These are phyloP conservation scores for Cancer borealis DNA, from an alignment of 2,888 invertebrate genomes.

Conservation along the genomic window DNA sequence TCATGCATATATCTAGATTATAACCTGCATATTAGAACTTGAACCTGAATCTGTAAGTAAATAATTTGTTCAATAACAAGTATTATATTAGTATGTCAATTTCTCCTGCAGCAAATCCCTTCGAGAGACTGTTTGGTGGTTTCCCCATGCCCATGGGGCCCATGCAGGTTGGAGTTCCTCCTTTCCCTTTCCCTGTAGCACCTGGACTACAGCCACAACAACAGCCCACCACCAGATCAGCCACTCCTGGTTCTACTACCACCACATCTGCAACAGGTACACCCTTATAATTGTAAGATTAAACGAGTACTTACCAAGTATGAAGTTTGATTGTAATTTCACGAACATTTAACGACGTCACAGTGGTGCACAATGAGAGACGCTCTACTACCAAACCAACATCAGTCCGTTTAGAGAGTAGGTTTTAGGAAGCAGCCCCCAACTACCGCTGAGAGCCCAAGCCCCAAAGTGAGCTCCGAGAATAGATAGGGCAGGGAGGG, in stretches of 20 bases:
- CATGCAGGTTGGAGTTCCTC: slow-evolving; percentile 77
- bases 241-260: slow-evolving; percentile 57
- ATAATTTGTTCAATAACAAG: background rate
- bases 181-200: slow-evolving; percentile 77
- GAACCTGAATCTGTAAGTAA: background rate
- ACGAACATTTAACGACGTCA: no score
- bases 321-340: no score
- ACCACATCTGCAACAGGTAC: slow-evolving; percentile 31
- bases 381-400: no score
- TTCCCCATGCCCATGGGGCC: slow-evolving; percentile 61
- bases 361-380: no score
- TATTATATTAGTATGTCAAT: background rate
- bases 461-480: no score
- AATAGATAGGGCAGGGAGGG: no score
- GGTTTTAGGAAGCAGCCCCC: no score
- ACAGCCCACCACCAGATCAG: slow-evolving; percentile 64
- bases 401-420: no score
- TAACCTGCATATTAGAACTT: background rate
- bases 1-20: background rate
- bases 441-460: no score
- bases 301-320: no score
- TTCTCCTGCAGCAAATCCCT: slow-evolving; percentile 66
- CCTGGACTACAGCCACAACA: slow-evolving; percentile 71
- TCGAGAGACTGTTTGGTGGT: slow-evolving; percentile 69
- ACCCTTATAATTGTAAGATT: background rate